phyloP scores from a whole-genome alignment of 2,888 invertebrate genomes.

The Pyrgus malvae region DNA sequence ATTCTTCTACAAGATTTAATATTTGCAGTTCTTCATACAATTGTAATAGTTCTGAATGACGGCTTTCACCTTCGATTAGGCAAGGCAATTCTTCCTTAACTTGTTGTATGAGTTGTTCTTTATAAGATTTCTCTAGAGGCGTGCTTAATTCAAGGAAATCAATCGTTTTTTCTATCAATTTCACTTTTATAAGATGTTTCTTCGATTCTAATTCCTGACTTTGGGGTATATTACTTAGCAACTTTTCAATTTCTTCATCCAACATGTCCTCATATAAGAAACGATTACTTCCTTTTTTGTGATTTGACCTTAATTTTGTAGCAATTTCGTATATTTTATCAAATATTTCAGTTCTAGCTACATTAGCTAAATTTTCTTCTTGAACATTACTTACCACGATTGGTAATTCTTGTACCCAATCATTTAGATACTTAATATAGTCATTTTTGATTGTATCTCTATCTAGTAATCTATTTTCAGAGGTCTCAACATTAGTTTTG shows the following conservation, averaged over 20 bases:
- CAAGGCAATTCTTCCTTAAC: constrained; percentile 42
- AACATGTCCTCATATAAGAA: constrained; percentile 57
- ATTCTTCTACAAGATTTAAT: constrained; percentile 51
- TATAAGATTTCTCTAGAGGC: constrained; percentile 44
- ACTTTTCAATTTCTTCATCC: constrained; percentile 57
- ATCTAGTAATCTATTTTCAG: too few species aligned
- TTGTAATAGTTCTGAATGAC: constrained; percentile 35
- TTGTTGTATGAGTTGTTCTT: constrained; percentile 49
- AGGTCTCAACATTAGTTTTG: background rate
- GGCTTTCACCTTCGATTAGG: constrained; percentile 27
- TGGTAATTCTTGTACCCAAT: constrained; percentile 55
- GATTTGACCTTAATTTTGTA: constrained; percentile 52
- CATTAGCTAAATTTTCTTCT: constrained; percentile 42
- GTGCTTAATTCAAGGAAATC: constrained; percentile 44
- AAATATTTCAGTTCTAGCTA: constrained; percentile 48
- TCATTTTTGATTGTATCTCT: constrained; percentile 43
- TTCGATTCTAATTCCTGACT: constrained; percentile 44
- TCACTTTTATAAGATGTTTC: constrained; percentile 47
- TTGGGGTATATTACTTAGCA: constrained; percentile 52
- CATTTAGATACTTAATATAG: constrained; percentile 46
- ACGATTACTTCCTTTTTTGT: constrained; percentile 43
- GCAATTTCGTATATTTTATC: constrained; percentile 56
- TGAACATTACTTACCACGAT: constrained; percentile 38
- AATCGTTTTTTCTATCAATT: constrained; percentile 51
- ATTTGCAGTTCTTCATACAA: constrained; percentile 48